Conservation (phyloP, 92 coral and sea anemone species). For the Ricordea florida region DNA sequence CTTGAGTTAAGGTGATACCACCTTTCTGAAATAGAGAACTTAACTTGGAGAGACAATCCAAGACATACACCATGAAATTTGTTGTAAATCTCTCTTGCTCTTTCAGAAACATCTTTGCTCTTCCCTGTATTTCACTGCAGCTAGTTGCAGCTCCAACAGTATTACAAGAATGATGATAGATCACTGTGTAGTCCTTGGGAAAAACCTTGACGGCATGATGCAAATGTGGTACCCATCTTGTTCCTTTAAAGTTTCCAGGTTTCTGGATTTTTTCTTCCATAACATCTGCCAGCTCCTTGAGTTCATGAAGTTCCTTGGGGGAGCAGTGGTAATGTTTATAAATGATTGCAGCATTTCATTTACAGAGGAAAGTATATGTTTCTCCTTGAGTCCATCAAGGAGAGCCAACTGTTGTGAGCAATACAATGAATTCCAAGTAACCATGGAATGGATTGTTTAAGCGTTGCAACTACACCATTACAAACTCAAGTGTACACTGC, state of each 20-base stretch:
- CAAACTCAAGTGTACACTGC: constrained; percentile 44
- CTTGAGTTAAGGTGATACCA: constrained; percentile 14
- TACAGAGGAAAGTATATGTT: neutral
- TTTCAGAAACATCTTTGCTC: constrained; percentile 15
- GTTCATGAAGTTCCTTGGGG: constrained; percentile 37
- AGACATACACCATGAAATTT: constrained; percentile 14
- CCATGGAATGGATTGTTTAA: constrained; percentile 20
- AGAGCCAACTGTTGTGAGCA: constrained; percentile 7
- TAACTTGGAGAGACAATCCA: constrained; percentile 10
- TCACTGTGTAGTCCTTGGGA: constrained; percentile 20
- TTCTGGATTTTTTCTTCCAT: constrained; percentile 12
- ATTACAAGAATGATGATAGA: neutral
- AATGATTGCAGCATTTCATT: constrained; percentile 4
- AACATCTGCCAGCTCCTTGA: constrained; percentile 22
- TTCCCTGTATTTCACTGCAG: constrained; percentile 17
- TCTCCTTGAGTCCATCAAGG: constrained; percentile 3
- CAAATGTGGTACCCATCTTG: constrained; percentile 27
- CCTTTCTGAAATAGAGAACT: constrained; percentile 6
- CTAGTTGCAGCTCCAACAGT: constrained; percentile 11
- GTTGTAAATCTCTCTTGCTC: constrained; percentile 1
- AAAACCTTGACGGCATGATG: neutral
- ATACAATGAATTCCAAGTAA: constrained; percentile 27
- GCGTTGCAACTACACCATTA: constrained; percentile 25
- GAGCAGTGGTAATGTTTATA: constrained; percentile 30
- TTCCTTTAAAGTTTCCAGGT: constrained; percentile 22